phyloP scores from a whole-genome alignment of 2,888 invertebrate genomes.

The Anarsia innoxiella region DNA sequence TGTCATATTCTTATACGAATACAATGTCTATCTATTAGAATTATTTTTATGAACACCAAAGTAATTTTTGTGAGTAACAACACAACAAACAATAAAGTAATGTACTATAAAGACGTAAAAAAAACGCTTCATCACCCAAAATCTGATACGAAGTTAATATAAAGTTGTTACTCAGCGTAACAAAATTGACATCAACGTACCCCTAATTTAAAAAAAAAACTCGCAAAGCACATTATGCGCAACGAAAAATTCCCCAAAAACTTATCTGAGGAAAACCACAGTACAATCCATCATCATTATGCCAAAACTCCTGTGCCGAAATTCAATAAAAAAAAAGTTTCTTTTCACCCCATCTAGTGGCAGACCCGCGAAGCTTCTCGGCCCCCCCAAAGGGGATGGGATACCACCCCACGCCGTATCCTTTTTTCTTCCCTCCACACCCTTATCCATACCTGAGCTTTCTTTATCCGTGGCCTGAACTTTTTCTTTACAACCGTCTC shows the following conservation, averaged over 20 bases:
- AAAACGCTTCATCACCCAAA: background rate
- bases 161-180: constrained; percentile 20
- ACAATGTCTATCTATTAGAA: no score
- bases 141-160: constrained; percentile 12
- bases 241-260: constrained; percentile 53
- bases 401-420: constrained; percentile 62
- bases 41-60: no score
- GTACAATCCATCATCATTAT: constrained; percentile 73
- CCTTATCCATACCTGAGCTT: constrained; percentile 74
- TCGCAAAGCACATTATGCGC: constrained; percentile 62
- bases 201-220: constrained; percentile 58
- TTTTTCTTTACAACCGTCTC: constrained; percentile 62
- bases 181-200: constrained; percentile 38
- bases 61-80: no score
- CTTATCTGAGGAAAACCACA: constrained; percentile 65
- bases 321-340: constrained; percentile 70
- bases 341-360: constrained; percentile 66
- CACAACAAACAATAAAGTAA: no score
- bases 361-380: constrained; percentile 45
- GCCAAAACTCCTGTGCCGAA: constrained; percentile 63
- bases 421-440: constrained; percentile 72
- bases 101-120: background rate
- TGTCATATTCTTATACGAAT: no score
- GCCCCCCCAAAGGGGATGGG: constrained; percentile 41
- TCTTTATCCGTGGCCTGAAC: constrained; percentile 69